Percentiles rank a stretch among this genome's conserved stretches.
Conservation (phyloP, 1,140 invertebrate species). For the Plectrocnemia conspersa region DNA sequence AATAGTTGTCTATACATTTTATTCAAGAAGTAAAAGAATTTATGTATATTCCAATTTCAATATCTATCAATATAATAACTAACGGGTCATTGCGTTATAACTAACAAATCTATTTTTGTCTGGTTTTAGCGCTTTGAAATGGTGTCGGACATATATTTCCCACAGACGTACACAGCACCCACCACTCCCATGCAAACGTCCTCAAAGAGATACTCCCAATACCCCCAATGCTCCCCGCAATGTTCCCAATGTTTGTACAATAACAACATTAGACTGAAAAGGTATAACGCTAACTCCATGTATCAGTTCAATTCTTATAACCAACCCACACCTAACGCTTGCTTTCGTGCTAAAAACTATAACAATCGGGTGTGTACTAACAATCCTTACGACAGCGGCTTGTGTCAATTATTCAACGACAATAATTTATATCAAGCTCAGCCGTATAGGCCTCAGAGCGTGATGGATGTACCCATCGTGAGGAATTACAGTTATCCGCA, state of each 20-base stretch:
- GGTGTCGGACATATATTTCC: conserved; percentile 67
- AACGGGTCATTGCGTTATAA: no score
- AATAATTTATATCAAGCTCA: conserved; percentile 31
- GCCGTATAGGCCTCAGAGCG: conserved; percentile 29
- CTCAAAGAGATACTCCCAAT: conserved; percentile 36
- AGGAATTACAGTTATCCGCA: conserved; percentile 14
- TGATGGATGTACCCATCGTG: conserved; percentile 19
- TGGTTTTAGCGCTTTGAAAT: conserved; percentile 65
- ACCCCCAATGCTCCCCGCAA: conserved; percentile 43
- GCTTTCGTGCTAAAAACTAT: background rate
- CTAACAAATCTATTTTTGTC: conserved; percentile 30
- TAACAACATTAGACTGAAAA: conserved; percentile 37
- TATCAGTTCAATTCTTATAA: conserved; percentile 29
- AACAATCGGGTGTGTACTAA: conserved; percentile 12
- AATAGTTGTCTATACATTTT: no score
- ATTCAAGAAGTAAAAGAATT: no score
- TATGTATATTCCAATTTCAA: no score
- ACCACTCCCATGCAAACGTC: background rate
- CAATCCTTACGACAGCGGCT: conserved; percentile 16
- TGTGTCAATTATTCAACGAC: conserved; percentile 25
- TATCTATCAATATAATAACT: no score
- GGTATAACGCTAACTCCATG: conserved; percentile 22
- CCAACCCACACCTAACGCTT: conserved; percentile 25
- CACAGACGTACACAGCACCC: conserved; percentile 41
- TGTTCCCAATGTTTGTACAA: conserved; percentile 46